phyloP scores from a whole-genome alignment of 2,888 invertebrate species.

The Euplexia lucipara region DNA sequence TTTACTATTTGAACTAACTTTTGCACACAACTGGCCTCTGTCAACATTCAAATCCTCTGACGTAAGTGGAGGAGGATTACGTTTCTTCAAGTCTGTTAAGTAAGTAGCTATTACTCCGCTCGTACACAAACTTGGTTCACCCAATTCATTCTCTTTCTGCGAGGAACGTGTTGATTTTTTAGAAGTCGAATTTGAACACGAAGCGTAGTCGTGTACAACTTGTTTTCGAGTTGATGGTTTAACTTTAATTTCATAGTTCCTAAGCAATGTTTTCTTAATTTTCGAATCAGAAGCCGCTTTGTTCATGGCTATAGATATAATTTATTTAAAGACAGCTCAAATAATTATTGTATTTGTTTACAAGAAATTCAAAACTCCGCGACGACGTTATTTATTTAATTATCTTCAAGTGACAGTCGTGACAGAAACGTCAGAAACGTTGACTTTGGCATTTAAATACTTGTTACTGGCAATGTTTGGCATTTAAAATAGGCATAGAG shows the following conservation, averaged over 20 bases:
- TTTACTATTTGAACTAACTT: constrained; percentile 70
- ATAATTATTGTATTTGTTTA: constrained; percentile 46
- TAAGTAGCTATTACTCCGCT: constrained; percentile 83
- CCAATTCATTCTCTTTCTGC: constrained; percentile 73
- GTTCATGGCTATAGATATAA: constrained; percentile 70
- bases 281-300: constrained; percentile 78
- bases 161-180: constrained; percentile 55
- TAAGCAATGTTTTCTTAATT: constrained; percentile 84
- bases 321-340: constrained; percentile 6
- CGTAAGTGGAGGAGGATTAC: constrained; percentile 65
- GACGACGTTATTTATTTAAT: constrained; percentile 17
- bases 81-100: constrained; percentile 76
- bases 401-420: constrained; percentile 35
- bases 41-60: constrained; percentile 73
- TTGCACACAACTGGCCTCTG: constrained; percentile 71
- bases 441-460: constrained; percentile 10
- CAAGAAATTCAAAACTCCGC: constrained; percentile 56
- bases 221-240: constrained; percentile 65
- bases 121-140: constrained; percentile 81
- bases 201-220: constrained; percentile 72
- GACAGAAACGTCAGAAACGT: constrained; percentile 16
- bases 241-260: constrained; percentile 80
- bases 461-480: constrained; percentile 35
- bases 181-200: constrained; percentile 61
- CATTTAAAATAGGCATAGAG: too few species aligned